These are phyloP conservation scores for Ctenopoma multispine DNA, from an alignment of 2,797 vertebrate genomes.

Conservation along the genomic window DNA sequence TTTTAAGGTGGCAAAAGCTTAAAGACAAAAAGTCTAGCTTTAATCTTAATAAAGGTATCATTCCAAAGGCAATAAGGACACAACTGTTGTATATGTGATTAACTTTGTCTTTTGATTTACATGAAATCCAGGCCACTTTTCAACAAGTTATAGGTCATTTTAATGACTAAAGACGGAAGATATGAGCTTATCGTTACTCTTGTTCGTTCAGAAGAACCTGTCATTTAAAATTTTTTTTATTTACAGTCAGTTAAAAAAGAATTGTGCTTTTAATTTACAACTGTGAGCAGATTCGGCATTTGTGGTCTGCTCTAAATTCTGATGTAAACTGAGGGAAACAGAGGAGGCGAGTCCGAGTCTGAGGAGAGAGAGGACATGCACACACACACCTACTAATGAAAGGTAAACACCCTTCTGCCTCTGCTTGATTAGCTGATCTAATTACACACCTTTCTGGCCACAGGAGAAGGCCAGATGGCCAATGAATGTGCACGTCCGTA, in stretches of 20 bases:
- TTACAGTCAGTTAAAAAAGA: no score
- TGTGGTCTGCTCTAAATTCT: conserved; percentile 9
- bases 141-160: not conserved
- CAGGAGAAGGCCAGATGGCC: conserved; percentile 76
- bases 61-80: no score
- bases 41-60: not conserved
- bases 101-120: not conserved
- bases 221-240: no score
- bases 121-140: not conserved
- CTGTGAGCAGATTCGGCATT: conserved; percentile 41
- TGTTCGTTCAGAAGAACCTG: not conserved
- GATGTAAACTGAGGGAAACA: conserved; percentile 18
- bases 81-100: no score
- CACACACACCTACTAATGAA: conserved; percentile 75
- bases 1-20: not conserved
- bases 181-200: not conserved
- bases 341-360: conserved; percentile 12
- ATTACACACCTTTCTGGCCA: conserved; percentile 72
- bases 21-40: not conserved
- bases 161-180: not conserved
- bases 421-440: conserved; percentile 80
- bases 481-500: conserved; percentile 47
- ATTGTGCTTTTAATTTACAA: conserved; percentile 12
- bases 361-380: conserved; percentile 21
- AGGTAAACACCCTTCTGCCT: conserved; percentile 81